Base-by-base conservation (phyloP, 2,888 invertebrate genomes). In the Luperina testacea region DNA sequence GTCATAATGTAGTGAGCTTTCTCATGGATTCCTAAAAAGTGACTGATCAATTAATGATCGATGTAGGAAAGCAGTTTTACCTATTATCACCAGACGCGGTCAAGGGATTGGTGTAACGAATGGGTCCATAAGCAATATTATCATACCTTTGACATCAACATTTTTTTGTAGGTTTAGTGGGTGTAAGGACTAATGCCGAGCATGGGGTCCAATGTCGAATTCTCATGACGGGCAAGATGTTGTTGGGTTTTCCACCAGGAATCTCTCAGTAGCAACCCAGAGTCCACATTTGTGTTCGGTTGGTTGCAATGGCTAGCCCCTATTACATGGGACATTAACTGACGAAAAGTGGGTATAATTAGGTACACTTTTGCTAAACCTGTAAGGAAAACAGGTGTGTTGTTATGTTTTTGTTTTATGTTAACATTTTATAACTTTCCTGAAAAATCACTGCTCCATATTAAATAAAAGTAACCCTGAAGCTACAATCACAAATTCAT, bases 401-500 rank as follows among this genome's bases (percentile, higher is more conserved):
- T 57, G 3, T 11, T 13, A n/a, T 59, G 59, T 59, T n/a, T 13
- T 13, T 59, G 59, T 17, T n/a, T 57, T 57, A 20, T 57, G 53
- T 24, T 57, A 27, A 61, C 15, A 45, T 20, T 63, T 32, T 38
- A 6, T 2, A 64, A 65, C 8, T 27, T 82, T 72, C 57, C 27
- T 6, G 13, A 75, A 63, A 67, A 42, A 69, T 63, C 24, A 20
- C 5, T 27, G 17, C 38, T 70, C 15, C 5, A 20, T 13, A 6
- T 68, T 24, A 48, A 64, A 11, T 6, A 57, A 65, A 78, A 73
- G 5, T 67, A 75, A 82, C 77, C 38, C 38, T 69, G 75, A 69
- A 76, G 32, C 45, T 45, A 72, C 32, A 32, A 13, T 51, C 63
- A 59, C 63, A 65, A 59, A 72, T 74, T 76, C 15, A 11, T 73